Evolutionary conservation across 1,140 invertebrate species (phyloP), one percentile per base, ranked within the genome.

Genomic region (Anastatus disparis): DNA sequence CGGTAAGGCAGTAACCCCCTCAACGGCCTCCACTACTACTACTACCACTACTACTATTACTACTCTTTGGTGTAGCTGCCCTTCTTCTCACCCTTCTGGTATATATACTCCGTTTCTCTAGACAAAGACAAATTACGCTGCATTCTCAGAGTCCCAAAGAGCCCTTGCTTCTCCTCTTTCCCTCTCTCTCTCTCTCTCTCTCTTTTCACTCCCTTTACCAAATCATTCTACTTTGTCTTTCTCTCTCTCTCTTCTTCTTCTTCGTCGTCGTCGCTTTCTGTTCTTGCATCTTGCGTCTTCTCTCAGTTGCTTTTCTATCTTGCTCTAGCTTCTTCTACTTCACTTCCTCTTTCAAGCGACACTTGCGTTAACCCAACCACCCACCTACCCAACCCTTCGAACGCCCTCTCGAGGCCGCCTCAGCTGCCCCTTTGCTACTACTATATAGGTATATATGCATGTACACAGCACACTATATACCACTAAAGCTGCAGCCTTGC

Each of bases 41-140:
- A n/a, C n/a, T n/a, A n/a, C n/a, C n/a, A n/a, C n/a, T n/a, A n/a
- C n/a, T n/a, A n/a, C n/a, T n/a, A n/a, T n/a, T n/a, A n/a, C n/a
- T n/a, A n/a, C n/a, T n/a, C n/a, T n/a, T n/a, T n/a, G n/a, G n/a
- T n/a, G n/a, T 26, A 8, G 72, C 61, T 62, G 69, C 78, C 76
- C 77, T 78, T 76, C 76, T 77, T 77, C 75, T 81, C 77, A 78
- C 77, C 77, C 76, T 75, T 78, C 71, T 76, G 73, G n/a, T n/a
- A n/a, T n/a, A n/a, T n/a, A n/a, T n/a, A n/a, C n/a, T 78, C 80
- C 77, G 77, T 80, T 81, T 78, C 81, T 79, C 79, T 81, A 82
- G 82, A 85, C 84, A 85, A 85, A 85, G 84, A 84, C 82, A 85
- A 85, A 85, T 85, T 84, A 85, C 83, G 82, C 82, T 84, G 83